Evolutionary conservation across 2,888 invertebrate genomes (phyloP), one percentile per base, ranked within the genome.

Genomic region (Drosophila putrida): DNA sequence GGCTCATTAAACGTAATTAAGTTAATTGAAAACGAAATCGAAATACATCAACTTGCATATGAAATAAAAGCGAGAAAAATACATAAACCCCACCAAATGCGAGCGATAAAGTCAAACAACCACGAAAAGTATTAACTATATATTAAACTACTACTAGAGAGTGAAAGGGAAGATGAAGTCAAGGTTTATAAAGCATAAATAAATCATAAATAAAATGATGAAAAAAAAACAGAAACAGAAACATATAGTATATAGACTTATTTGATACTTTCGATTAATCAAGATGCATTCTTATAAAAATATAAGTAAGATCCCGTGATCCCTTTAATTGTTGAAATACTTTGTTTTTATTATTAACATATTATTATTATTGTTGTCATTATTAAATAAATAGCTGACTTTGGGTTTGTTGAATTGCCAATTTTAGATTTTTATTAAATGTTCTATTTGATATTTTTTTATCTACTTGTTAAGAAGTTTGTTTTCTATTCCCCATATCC

Each of bases 101-200:
- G 70, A 80, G 78, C 78, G 70, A 81, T 73, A 73, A 78, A 75
- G 78, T 65, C 59, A 73, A 71, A 72, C 50, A 80, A 78, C 79
- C 63, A 78, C 33, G 44, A 73, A 71, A 70, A 78, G 74, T 69
- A 78, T 78, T 72, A 76, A 54, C 33, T 41, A 54, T 35, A 38
- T 15, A 63, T 66, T 71, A 75, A 61, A 75, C 69, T 69, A 61
- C 46, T 74, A 20, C 20, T 46, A 74, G 11, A 49, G 27, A 28
- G 46, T 31, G 46, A 15, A 47, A 15, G 10, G 10, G 4, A 15
- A 10, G 8, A 31, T 11, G 1, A 4, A 27, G 9, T 11, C n/a
- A 49, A 8, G 9, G 28, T 28, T 46, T 27, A 25, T 27, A 25
- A 25, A 15, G 11, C 15, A 13, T 13, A 39, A 15, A 38, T 27